A percentile compares a stretch with the other conserved stretches of the same genome.
Conservation (phyloP, 1,140 invertebrate species). For the Prorops nasuta region DNA sequence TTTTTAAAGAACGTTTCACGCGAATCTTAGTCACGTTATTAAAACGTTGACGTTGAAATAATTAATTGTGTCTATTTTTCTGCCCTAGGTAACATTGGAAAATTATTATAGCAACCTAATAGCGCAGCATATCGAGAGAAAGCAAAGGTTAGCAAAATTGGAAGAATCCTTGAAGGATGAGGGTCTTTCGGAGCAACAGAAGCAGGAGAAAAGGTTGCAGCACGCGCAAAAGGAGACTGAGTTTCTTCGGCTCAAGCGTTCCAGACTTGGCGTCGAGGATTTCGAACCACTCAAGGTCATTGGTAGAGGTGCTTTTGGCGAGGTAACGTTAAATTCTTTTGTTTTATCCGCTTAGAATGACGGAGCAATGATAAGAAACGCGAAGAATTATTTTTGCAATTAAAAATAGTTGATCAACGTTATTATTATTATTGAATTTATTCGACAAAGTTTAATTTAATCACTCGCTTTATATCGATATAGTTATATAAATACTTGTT, state of each 20-base stretch:
- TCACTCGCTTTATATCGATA: no score
- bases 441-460: no score
- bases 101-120: constrained; percentile 99
- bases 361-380: no score
- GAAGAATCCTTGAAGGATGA: constrained; percentile 95
- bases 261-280: constrained; percentile 95
- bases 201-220: constrained; percentile 85
- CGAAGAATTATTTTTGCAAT: no score
- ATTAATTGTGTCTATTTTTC: constrained; percentile 5
- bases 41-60: not conserved
- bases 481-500: no score
- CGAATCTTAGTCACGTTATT: not conserved
- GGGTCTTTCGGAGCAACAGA: constrained; percentile 79
- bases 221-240: constrained; percentile 99
- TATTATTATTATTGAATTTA: no score
- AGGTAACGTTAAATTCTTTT: constrained; percentile 64
- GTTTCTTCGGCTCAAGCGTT: constrained; percentile 93
- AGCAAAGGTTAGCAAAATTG: constrained; percentile 88
- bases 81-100: constrained; percentile 84
- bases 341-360: no score
- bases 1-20: no score
- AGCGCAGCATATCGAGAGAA: constrained; percentile 94
- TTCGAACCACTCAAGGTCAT: constrained; percentile 98
- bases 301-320: constrained; percentile 96
- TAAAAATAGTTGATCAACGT: no score